Percentiles rank a stretch among this genome's conserved stretches.
Conservation (phyloP, 37 sponge, comb jelly and placozoan genomes). For the Cladorhizidae sp. region DNA sequence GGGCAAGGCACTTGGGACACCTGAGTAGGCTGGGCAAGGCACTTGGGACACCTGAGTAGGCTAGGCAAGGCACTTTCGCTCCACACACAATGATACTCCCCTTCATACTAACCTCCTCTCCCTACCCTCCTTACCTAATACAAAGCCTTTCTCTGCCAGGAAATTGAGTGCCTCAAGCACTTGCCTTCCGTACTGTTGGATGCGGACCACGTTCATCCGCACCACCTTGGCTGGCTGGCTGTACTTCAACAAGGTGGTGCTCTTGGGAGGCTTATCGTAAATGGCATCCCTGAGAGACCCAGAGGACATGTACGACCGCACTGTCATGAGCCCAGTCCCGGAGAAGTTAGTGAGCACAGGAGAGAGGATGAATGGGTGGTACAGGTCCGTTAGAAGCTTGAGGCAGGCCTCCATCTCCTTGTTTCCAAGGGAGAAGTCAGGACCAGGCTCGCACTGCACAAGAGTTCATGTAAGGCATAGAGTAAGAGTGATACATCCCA, state of each 20-base stretch:
- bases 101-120: too few species aligned
- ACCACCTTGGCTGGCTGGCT: not conserved
- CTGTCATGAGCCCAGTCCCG: constrained; percentile 61
- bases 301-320: constrained; percentile 37
- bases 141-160: constrained; percentile 75
- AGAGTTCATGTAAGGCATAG: not conserved
- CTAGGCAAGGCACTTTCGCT: not conserved
- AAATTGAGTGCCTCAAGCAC: constrained; percentile 82
- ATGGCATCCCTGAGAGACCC: constrained; percentile 79
- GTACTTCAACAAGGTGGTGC: constrained; percentile 54
- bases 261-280: constrained; percentile 26
- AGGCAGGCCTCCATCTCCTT: constrained; percentile 67
- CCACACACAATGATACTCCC: not conserved
- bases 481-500: constrained; percentile 4
- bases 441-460: constrained; percentile 75
- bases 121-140: constrained; percentile 60
- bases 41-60: too few species aligned
- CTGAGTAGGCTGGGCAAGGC: too few species aligned
- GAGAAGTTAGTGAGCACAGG: constrained; percentile 62
- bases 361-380: constrained; percentile 79
- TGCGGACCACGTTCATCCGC: constrained; percentile 3
- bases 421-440: constrained; percentile 65
- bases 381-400: constrained; percentile 51
- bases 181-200: constrained; percentile 70
- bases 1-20: too few species aligned